Percentiles rank a stretch among this genome's conserved stretches.
phyloP scores from a whole-genome alignment of 2,113 vertebrate species.

The Toxotes jaculatrix region DNA sequence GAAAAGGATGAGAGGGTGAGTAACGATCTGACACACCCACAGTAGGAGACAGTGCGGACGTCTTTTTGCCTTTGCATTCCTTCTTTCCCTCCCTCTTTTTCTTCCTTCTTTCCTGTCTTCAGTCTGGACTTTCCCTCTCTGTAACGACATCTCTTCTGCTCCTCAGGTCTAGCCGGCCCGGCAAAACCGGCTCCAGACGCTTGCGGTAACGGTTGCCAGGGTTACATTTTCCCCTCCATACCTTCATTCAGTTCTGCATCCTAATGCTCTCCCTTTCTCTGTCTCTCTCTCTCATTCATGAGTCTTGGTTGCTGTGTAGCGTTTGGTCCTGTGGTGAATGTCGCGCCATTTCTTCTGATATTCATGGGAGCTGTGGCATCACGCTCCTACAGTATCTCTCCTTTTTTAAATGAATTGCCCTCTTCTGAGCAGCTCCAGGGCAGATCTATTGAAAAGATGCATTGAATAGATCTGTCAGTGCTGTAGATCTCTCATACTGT shows the following conservation, averaged over 20 bases:
- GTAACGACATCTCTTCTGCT: conserved; percentile 81
- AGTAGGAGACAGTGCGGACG: background rate
- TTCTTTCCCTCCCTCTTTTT: conserved; percentile 17
- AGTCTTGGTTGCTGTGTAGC: conserved; percentile 72
- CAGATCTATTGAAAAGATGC: conserved; percentile 72
- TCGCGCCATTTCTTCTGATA: conserved; percentile 50
- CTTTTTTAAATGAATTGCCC: background rate
- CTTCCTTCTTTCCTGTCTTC: conserved; percentile 31
- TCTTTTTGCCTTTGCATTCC: conserved; percentile 24
- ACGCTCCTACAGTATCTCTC: conserved; percentile 33
- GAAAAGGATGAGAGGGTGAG: conserved; percentile 93
- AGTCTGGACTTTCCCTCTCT: conserved; percentile 42
- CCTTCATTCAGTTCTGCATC: conserved; percentile 57
- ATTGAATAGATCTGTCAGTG: conserved; percentile 73
- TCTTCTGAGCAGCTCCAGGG: conserved; percentile 42
- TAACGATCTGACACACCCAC: background rate
- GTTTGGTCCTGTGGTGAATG: conserved; percentile 73
- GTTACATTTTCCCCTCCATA: conserved; percentile 55
- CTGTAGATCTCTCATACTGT: conserved; percentile 45
- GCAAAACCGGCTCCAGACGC: conserved; percentile 81
- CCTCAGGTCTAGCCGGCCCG: conserved; percentile 84
- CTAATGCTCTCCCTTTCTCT: conserved; percentile 43
- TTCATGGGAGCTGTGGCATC: conserved; percentile 40
- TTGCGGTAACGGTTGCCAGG: conserved; percentile 84
- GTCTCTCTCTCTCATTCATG: conserved; percentile 45